Evolutionary conservation across 2,797 vertebrate genomes (phyloP), one percentile per base, ranked within the genome.

Genomic region (Karalla daura): DNA sequence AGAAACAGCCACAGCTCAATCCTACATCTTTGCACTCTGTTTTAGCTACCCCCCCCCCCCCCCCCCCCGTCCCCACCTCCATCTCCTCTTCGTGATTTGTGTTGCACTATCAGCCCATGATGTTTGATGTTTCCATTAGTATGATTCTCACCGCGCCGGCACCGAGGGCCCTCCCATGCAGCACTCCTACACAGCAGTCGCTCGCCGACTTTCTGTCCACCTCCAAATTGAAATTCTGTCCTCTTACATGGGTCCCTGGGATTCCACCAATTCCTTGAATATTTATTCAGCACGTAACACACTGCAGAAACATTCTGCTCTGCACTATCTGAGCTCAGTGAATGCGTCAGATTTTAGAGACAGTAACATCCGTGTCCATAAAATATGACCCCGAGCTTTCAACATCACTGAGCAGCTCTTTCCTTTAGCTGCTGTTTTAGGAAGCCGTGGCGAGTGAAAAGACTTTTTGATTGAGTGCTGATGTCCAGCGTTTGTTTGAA

Each of bases 401-500:
- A 52, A 47, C 18, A 18, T 51, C 11, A 21, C 18, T 43, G 9
- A 63, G 64, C 25, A 7, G 8, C 36, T 28, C 54, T 18, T 35
- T 46, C 13, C 39, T 52, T 33, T 11, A 27, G 30, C 37, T 45
- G 63, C 54, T 76, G 52, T 44, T 74, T 63, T 41, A 51, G 45
- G 36, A 74, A 59, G 39, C n/a, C n/a, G n/a, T n/a, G n/a, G 36
- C 51, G 63, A 60, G 67, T 78, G 60, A 78, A 84, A 70, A 59
- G 39, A 63, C n/a, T 27, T 7, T 84, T 83, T 86, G 87, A 90
- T 79, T 82, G 85, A 90, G 85, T 88, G 86, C 77, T 75, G 71
- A 83, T 75, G 86, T 69, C 78, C 55, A 4, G 15, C 3, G 70
- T 90, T 91, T 92, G 81, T 91, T 92, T 91, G 83, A 75, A 67